Percentiles rank a stretch among this genome's conserved stretches.
These are phyloP conservation scores for Bruchidius siliquastri DNA, from an alignment of 2,888 invertebrate species.

Conservation along the genomic window DNA sequence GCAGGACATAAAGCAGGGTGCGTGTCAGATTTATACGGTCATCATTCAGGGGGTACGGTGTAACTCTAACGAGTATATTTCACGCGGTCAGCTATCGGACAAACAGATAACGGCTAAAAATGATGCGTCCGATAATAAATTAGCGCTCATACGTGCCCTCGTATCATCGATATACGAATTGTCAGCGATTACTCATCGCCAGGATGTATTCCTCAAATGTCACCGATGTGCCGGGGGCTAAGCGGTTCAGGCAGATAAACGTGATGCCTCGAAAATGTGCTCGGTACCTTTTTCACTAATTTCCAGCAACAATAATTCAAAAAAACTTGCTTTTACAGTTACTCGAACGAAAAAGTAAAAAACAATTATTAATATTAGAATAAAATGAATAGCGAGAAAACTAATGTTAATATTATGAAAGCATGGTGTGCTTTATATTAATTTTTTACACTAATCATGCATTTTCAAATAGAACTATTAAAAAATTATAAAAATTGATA, in stretches of 20 bases:
- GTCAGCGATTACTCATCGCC: background rate
- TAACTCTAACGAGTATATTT: background rate
- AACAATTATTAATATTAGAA: too few relatives aligned
- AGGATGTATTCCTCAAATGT: slow-evolving; percentile 10
- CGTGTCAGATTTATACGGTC: background rate
- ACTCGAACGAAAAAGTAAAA: too few relatives aligned
- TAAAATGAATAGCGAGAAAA: too few relatives aligned
- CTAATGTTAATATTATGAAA: too few relatives aligned
- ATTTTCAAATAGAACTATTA: too few relatives aligned
- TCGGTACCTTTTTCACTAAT: too few relatives aligned
- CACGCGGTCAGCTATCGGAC: background rate
- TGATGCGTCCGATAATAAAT: background rate
- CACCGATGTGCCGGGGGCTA: slow-evolving; percentile 7
- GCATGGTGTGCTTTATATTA: too few relatives aligned
- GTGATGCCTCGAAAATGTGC: background rate
- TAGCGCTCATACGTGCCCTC: background rate
- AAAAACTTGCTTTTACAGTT: too few relatives aligned
- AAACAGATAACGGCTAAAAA: background rate
- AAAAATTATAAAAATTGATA: too few relatives aligned
- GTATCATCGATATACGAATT: background rate
- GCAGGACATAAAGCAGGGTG: background rate
- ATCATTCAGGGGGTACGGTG: background rate
- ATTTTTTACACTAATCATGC: too few relatives aligned
- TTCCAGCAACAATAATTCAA: too few relatives aligned
- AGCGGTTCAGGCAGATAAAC: slow-evolving; percentile 6